Base-by-base conservation (phyloP, 2,797 vertebrate species). In the Clarias pachynema region DNA sequence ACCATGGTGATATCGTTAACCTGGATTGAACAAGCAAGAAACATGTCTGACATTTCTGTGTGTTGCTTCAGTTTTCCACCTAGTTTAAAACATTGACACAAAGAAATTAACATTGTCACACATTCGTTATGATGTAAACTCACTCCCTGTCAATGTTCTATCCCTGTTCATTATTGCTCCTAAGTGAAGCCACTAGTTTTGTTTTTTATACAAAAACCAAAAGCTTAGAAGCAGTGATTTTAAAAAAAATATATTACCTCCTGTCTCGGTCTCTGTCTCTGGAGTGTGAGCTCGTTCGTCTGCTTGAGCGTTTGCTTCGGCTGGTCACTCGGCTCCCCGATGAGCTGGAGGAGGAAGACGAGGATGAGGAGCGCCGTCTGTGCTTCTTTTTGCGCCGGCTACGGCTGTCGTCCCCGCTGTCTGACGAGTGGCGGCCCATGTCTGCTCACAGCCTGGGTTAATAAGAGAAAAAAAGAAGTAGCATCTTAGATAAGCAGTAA, bases 391-490 rank as follows among this genome's bases (percentile, higher is more conserved):
- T 98, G 89, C 96, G 97, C 87, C 92, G 94, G 92, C 95, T 96
- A 85, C 96, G 95, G 73, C 87, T 94, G 89, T 97, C 97, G 79
- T 97, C 97, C 83, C 98, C 97, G 0, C 97, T 98, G 91, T 98
- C 98, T 7, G 97, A 98, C 3, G 97, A 98, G 86, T 91, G 96
- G 5, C 96, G 96, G 63, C 97, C 97, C 98, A 98, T 98, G 69
- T 79, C 89, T 86, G 84, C 87, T 91, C 85, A 0, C 65, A 62
- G 66, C 89, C 91, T 88, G 86, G 73, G 87, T 78, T n/a, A 49
- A 72, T 1, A 9, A 0, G 15, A 44, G 4, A 24, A 16, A 20
- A 53, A 16, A 18, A 70, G 24, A 26, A 5, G 7, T n/a, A 18
- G 16, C 15, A n/a, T 73, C 22, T 44, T 3, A 31, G 79, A 6